Evolutionary conservation across 2,113 vertebrate genomes (phyloP), one percentile per base, ranked within the genome.

Genomic region (Oriolus oriolus): DNA sequence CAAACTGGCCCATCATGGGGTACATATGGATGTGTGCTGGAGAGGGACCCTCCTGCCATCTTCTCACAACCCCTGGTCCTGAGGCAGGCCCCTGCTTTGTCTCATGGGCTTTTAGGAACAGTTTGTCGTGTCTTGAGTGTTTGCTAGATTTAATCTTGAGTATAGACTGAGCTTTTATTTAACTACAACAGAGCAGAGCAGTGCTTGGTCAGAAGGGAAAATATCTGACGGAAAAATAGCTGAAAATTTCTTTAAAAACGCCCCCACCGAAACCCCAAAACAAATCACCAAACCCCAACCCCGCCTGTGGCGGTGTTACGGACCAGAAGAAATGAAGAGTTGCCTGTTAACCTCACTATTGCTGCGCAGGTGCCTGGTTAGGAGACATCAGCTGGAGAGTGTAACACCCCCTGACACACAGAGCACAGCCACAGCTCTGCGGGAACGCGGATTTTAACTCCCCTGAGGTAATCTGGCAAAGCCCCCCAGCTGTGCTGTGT

Each of bases 21-120:
- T 35, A 20, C 10, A 0, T 2, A 0, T 0, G 14, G 49, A 1
- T 16, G 35, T 64, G 50, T 65, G 39, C 9, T 1, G 2, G 13
- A 31, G 28, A 56, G 37, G 37, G n/a, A 56, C 56, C 37, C n/a
- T 23, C 0, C 20, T 33, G 80, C 23, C 8, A 0, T 24, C 13
- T 19, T 9, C 1, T 0, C 31, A 33, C 6, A 16, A 1, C 21
- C 35, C 37, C 13, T 30, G 14, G 35, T 10, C 11, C 41, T 4
- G 2, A 8, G 33, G 35, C 63, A 39, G 16, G 16, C 3, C 21
- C 5, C 6, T 9, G 8, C 33, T 73, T 33, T 19, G 24, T 24
- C 33, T 50, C 27, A 24, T 31, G 37, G 17, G 28, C n/a, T 60
- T 77, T 56, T 22, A 42, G 59, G 24, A 26, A 2, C 18, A 59